A percentile compares a stretch with the other conserved stretches of the same genome.
Evolutionary conservation across 2,888 invertebrate genomes (phyloP).

Genomic region (Pyrocoelia pectoralis): DNA sequence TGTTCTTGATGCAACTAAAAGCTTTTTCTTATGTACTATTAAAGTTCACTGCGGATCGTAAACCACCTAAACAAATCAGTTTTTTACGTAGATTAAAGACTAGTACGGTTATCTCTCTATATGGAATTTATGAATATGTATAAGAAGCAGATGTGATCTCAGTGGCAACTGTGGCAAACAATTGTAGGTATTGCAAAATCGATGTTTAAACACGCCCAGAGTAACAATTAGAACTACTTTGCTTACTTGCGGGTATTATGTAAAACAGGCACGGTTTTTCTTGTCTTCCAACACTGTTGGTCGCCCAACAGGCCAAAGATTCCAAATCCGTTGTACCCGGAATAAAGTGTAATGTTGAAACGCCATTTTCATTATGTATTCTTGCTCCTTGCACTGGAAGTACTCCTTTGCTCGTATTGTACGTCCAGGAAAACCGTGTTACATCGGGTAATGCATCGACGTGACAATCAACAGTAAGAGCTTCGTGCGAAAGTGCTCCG

Average conservation of each 20-base stretch:
- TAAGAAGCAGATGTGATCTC: constrained; percentile 14
- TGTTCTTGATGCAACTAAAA: constrained; percentile 26
- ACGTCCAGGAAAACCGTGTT: constrained; percentile 84
- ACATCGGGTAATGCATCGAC: constrained; percentile 81
- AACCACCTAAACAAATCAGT: background rate
- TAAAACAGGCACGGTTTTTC: constrained; percentile 82
- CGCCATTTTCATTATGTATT: constrained; percentile 62
- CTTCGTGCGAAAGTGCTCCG: constrained; percentile 77
- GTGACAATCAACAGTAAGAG: constrained; percentile 78
- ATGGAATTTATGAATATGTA: constrained; percentile 12
- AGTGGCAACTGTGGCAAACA: constrained; percentile 6
- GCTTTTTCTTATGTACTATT: constrained; percentile 14
- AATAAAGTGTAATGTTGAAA: constrained; percentile 66
- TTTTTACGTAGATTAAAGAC: background rate
- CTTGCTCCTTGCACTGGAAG: constrained; percentile 73
- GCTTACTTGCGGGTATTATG: constrained; percentile 82
- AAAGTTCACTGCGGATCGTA: no score
- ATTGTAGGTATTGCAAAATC: constrained; percentile 13
- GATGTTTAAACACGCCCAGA: background rate
- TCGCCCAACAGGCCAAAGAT: constrained; percentile 88
- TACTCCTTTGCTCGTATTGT: constrained; percentile 78
- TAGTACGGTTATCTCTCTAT: background rate
- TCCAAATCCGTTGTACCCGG: constrained; percentile 73
- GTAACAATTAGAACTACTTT: constrained; percentile 13
- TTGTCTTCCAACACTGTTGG: constrained; percentile 84